These are phyloP conservation scores for Matsumyia berberina DNA, from an alignment of 2,888 invertebrate genomes.

Conservation along the genomic window DNA sequence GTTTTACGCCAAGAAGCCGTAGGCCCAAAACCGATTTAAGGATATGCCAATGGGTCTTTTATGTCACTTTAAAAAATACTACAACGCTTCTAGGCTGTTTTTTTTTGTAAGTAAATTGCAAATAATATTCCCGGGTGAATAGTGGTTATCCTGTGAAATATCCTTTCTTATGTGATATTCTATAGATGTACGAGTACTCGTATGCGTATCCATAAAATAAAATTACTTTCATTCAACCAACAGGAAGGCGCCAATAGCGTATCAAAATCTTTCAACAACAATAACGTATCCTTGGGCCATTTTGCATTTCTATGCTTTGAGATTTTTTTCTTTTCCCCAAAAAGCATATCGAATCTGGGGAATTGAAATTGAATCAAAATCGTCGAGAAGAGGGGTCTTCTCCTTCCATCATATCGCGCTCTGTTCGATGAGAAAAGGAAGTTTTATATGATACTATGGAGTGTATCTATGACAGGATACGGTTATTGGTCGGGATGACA, in stretches of 20 bases:
- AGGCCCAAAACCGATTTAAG: slow-evolving; percentile 39
- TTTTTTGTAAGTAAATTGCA: slow-evolving; percentile 56
- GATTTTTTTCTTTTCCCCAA: slow-evolving; percentile 53
- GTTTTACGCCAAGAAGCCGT: slow-evolving; percentile 26
- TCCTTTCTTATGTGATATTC: slow-evolving; percentile 46
- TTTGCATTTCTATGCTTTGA: slow-evolving; percentile 71
- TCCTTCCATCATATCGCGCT: slow-evolving; percentile 36
- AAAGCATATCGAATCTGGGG: slow-evolving; percentile 76
- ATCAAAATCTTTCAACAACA: slow-evolving; percentile 75
- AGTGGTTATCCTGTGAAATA: slow-evolving; percentile 60
- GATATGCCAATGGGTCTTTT: slow-evolving; percentile 68
- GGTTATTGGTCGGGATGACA: slow-evolving; percentile 75
- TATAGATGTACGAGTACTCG: slow-evolving; percentile 29
- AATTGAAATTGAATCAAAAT: slow-evolving; percentile 77
- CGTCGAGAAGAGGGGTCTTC: slow-evolving; percentile 38
- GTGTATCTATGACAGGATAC: slow-evolving; percentile 75
- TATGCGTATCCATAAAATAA: slow-evolving; percentile 67
- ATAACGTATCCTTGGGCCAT: slow-evolving; percentile 76
- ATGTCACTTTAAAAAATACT: slow-evolving; percentile 58
- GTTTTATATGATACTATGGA: slow-evolving; percentile 72
- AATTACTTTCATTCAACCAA: slow-evolving; percentile 73
- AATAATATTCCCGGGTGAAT: slow-evolving; percentile 68
- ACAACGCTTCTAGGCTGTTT: slow-evolving; percentile 29
- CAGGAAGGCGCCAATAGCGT: slow-evolving; percentile 76
- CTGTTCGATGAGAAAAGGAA: slow-evolving; percentile 64